These are phyloP conservation scores for Stenodema calcarata DNA, from an alignment of 2,888 invertebrate genomes.

Conservation along the genomic window DNA sequence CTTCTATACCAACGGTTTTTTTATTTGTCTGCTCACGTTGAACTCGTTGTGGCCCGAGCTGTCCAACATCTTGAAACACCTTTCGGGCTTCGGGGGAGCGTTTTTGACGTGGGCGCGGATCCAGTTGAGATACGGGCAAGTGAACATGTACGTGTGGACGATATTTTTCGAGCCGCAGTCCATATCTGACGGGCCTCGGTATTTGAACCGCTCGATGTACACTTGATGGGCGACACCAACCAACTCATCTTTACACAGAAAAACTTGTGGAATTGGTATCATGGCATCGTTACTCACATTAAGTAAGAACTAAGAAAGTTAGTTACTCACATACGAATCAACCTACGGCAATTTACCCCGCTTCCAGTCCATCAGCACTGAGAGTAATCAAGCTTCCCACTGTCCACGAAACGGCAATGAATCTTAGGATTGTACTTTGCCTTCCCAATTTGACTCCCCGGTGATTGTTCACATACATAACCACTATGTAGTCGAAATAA, in stretches of 20 bases:
- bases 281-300: too few species aligned
- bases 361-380: too few species aligned
- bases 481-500: too few species aligned
- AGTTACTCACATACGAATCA: too few species aligned
- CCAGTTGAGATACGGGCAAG: constrained; percentile 56
- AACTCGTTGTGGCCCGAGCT: not conserved
- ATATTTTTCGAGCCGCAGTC: constrained; percentile 53
- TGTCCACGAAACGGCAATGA: too few species aligned
- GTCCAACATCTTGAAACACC: constrained; percentile 50
- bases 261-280: not conserved
- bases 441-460: too few species aligned
- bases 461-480: too few species aligned
- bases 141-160: constrained; percentile 56
- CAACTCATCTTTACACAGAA: constrained; percentile 47
- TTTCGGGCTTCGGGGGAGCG: constrained; percentile 52
- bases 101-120: constrained; percentile 50
- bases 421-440: too few species aligned
- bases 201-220: constrained; percentile 53
- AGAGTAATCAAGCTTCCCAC: too few species aligned
- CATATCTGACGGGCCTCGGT: constrained; percentile 51
- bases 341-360: too few species aligned
- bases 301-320: too few species aligned
- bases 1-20: not conserved
- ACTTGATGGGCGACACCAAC: constrained; percentile 56
- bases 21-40: not conserved